phyloP scores from a whole-genome alignment of 2,113 vertebrate species.

The Psilopogon haemacephalus region DNA sequence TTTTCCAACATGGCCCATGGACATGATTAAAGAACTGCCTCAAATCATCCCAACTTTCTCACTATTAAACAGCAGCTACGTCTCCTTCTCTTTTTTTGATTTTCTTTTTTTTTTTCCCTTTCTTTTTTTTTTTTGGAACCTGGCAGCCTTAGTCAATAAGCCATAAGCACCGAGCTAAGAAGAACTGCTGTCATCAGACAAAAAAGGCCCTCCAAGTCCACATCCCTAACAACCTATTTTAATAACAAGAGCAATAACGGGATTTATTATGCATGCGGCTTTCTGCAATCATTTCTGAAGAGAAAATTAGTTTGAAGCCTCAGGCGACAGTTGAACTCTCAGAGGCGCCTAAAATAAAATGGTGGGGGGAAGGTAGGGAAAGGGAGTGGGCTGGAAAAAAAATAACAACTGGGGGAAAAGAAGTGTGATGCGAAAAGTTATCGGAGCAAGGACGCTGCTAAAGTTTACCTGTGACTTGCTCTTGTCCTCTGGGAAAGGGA shows the following conservation, averaged over 20 bases:
- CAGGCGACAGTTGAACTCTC: slow-evolving; percentile 82
- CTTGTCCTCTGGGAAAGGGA: not conserved
- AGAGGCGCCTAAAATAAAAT: slow-evolving; percentile 78
- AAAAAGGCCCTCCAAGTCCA: slow-evolving; percentile 70
- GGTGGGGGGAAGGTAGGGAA: not conserved
- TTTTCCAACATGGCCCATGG: not conserved
- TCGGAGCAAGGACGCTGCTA: not conserved
- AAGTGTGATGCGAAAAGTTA: slow-evolving; percentile 63
- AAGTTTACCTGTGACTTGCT: slow-evolving; percentile 39
- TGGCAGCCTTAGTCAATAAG: slow-evolving; percentile 60
- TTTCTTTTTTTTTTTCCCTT: slow-evolving; percentile 13
- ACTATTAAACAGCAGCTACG: slow-evolving; percentile 25
- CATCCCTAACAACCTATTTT: slow-evolving; percentile 75
- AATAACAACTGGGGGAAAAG: slow-evolving; percentile 53
- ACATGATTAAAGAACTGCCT: slow-evolving; percentile 48
- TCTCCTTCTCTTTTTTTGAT: slow-evolving; percentile 58
- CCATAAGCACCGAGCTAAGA: slow-evolving; percentile 66
- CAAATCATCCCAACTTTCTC: slow-evolving; percentile 64
- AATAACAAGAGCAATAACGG: slow-evolving; percentile 82
- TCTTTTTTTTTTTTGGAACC: not conserved
- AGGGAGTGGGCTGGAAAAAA: slow-evolving; percentile 24
- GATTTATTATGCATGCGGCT: slow-evolving; percentile 83
- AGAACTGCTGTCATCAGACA: slow-evolving; percentile 69
- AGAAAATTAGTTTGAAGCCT: slow-evolving; percentile 84
- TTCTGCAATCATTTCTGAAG: slow-evolving; percentile 76